Base-by-base conservation (phyloP, 2,797 vertebrate genomes). In the Yasuhikotakia modesta region DNA sequence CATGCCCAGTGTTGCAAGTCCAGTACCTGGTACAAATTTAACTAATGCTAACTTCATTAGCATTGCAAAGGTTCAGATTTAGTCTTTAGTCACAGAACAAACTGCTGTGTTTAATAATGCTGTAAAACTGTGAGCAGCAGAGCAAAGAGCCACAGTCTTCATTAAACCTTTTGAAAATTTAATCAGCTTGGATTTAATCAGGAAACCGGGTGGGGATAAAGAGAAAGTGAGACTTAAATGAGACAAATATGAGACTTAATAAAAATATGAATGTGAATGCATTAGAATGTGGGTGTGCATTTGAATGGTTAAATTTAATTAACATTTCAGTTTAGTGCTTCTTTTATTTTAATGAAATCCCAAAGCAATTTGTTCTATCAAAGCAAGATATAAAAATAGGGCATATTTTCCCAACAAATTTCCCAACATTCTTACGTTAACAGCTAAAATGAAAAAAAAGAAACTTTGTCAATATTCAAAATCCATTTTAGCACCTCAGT, bases 131-230 rank as follows among this genome's bases (percentile, higher is more conserved):
- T 14, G 5, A 68, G 78, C 32, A 79, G 64, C 53, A 78, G 77
- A 83, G 84, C 79, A 85, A 83, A 86, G 53, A 67, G 27, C 72
- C 24, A 5, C 21, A 12, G 68, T 48, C 24, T 80, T 79, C 76
- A 86, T 85, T 84, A 84, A 69, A 67, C 58, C 67, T 70, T 67
- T 75, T 82, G 32, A 78, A 81, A 85, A 76, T 77, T 55, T 81
- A 79, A 82, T 84, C 68, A 76, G n/a, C n/a, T n/a, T n/a, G 60
- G 32, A 14, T 27, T 24, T 39, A 45, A 82, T 64, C 39, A 19
- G 24, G 57, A 63, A 48, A 46, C 19, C 17, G 64, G 63, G 8
- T 35, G 43, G 10, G 55, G 35, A 48, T 50, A 1, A 45, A 69
- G 11, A 10, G 2, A 72, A 78, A 55, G 12, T 53, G 8, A 39